Evolutionary conservation across 2,888 invertebrate genomes (phyloP).

Genomic region (Ophion obscuratus): DNA sequence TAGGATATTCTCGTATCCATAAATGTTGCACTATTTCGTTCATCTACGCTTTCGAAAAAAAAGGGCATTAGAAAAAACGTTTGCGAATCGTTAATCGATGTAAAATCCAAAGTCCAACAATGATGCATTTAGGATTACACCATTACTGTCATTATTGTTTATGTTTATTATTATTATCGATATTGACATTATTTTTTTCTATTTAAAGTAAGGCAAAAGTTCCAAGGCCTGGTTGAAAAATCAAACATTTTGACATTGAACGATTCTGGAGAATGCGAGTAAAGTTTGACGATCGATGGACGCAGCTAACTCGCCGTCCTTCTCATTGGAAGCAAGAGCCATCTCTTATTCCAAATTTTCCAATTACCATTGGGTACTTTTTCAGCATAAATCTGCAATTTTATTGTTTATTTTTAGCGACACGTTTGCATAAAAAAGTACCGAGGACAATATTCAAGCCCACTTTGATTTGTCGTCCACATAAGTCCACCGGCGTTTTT

Average conservation of each 20-base stretch:
- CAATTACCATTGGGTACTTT: neutral
- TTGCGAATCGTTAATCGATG: neutral
- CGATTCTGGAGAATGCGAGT: neutral
- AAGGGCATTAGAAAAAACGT: neutral
- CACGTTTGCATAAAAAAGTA: too few species aligned
- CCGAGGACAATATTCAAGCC: too few species aligned
- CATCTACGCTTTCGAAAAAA: neutral
- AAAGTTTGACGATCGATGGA: neutral
- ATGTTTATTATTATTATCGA: neutral
- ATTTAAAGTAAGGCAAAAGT: neutral
- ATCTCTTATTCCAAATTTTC: neutral
- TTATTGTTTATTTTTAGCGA: too few species aligned
- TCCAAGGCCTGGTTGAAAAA: neutral
- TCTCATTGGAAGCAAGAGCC: neutral
- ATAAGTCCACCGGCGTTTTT: neutral
- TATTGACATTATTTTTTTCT: neutral
- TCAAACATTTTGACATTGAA: neutral
- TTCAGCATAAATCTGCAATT: too few species aligned
- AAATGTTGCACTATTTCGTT: constrained; percentile 56
- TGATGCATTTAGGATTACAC: neutral
- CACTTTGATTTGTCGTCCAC: too few species aligned
- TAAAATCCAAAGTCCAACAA: neutral
- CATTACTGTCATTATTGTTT: neutral
- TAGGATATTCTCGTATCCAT: neutral
- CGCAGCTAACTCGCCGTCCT: neutral